phyloP scores from a whole-genome alignment of 2,113 vertebrate genomes.

The Typhlomys cinereus region DNA sequence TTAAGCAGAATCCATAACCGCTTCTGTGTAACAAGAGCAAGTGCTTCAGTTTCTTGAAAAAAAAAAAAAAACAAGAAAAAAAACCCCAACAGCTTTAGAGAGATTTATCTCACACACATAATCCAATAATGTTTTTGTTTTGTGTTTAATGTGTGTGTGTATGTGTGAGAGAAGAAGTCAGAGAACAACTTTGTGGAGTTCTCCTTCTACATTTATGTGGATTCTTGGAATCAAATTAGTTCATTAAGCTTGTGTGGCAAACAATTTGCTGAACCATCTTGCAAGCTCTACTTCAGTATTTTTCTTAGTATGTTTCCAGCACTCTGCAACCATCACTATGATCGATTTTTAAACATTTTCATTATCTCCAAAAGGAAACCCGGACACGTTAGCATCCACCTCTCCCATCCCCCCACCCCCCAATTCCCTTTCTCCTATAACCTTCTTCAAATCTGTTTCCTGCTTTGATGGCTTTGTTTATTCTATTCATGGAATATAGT shows the following conservation, averaged over 20 bases:
- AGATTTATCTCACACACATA: neutral
- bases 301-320: neutral
- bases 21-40: neutral
- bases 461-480: neutral
- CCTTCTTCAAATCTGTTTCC: neutral
- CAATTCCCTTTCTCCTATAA: accelerated
- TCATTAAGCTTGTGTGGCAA: too few relatives aligned
- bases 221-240: too few relatives aligned
- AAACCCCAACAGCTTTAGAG: neutral
- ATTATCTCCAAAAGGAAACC: neutral
- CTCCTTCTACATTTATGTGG: too few relatives aligned
- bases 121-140: neutral
- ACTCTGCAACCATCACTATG: neutral
- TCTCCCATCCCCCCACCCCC: too few relatives aligned
- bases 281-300: too few relatives aligned
- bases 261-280: too few relatives aligned
- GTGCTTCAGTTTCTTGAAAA: neutral
- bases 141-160: too few relatives aligned
- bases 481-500: neutral
- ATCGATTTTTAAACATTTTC: neutral
- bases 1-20: neutral
- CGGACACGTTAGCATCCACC: neutral
- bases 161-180: too few relatives aligned
- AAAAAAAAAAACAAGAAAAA: too few relatives aligned
- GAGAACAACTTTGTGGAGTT: too few relatives aligned